Evolutionary conservation across 2,888 invertebrate genomes (phyloP), one percentile per base, ranked within the genome.

Genomic region (Leucophenga montana): DNA sequence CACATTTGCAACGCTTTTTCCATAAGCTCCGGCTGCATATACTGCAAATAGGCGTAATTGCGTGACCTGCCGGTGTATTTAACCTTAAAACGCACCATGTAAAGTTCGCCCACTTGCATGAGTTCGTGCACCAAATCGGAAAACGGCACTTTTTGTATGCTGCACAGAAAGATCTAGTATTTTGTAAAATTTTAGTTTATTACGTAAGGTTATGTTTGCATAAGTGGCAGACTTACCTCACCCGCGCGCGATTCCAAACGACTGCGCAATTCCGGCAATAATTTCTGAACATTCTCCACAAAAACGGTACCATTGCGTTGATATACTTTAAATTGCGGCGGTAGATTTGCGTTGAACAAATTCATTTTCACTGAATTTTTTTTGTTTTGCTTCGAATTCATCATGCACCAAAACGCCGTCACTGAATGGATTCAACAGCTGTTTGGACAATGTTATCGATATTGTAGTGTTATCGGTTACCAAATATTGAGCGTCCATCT

Each of bases 1-100:
- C 67, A 87, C 87, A 57, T 39, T 14, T 46, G 0, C 5, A 85
- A 14, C 0, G 82, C 83, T 16, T 65, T 33, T 0, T 65, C 4
- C 73, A 77, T 76, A 3, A 75, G 62, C 0, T 44, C 59, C 2
- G 71, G 69, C 56, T 85, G 74, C 0, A 82, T 54, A 27, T 84
- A 87, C 67, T 87, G 87, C 66, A 87, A 66, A 50, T 83, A 87
- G 14, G 87, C 88, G 61, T 76, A 86, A 1, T 85, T 85, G 1
- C 87, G 83, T 1, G 82, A 78, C 0, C 46, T 13, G 0, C 84
- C 83, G 0, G 77, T 69, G 44, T 75, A 84, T 59, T 83, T 77
- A 0, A 88, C 77, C 71, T 86, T 87, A 48, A 80, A 87, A 0
- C 87, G 83, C 6, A 87, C 64, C 33, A 75, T 57, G 54, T 81